Percentiles rank a stretch among this genome's conserved stretches.
These are phyloP conservation scores for Chalcosyrphus nemorum DNA, from an alignment of 2,888 invertebrate species.

Conservation along the genomic window DNA sequence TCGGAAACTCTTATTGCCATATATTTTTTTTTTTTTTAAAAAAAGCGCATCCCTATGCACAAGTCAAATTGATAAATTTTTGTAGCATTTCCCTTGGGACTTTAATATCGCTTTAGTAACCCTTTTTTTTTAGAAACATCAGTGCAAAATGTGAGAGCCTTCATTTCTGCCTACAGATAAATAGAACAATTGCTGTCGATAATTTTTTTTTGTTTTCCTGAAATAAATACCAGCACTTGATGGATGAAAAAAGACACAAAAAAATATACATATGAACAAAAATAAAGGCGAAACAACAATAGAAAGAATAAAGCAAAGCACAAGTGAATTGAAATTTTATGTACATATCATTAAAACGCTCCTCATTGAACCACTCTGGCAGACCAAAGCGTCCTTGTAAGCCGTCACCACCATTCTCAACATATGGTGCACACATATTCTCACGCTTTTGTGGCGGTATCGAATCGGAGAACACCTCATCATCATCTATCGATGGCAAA, in stretches of 20 bases:
- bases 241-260: slow-evolving; percentile 1
- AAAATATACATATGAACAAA: background rate
- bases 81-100: too few relatives aligned
- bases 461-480: slow-evolving; percentile 85
- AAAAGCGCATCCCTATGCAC: too few relatives aligned
- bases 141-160: too few relatives aligned
- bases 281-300: background rate
- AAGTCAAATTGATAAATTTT: too few relatives aligned
- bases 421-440: slow-evolving; percentile 83
- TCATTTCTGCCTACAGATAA: background rate
- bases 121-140: too few relatives aligned
- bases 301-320: background rate
- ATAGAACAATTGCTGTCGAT: slow-evolving; percentile 54
- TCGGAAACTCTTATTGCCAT: too few relatives aligned
- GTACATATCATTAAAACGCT: slow-evolving; percentile 81
- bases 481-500: slow-evolving; percentile 82
- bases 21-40: too few relatives aligned
- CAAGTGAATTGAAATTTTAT: slow-evolving; percentile 39
- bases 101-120: too few relatives aligned
- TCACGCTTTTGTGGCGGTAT: slow-evolving; percentile 82
- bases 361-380: slow-evolving; percentile 83
- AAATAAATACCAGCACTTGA: background rate
- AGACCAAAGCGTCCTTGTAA: slow-evolving; percentile 78
- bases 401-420: slow-evolving; percentile 77
- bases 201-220: background rate